Evolutionary conservation across 2,888 invertebrate genomes (phyloP), one percentile per base, ranked within the genome.

Genomic region (Bellardia pandia): DNA sequence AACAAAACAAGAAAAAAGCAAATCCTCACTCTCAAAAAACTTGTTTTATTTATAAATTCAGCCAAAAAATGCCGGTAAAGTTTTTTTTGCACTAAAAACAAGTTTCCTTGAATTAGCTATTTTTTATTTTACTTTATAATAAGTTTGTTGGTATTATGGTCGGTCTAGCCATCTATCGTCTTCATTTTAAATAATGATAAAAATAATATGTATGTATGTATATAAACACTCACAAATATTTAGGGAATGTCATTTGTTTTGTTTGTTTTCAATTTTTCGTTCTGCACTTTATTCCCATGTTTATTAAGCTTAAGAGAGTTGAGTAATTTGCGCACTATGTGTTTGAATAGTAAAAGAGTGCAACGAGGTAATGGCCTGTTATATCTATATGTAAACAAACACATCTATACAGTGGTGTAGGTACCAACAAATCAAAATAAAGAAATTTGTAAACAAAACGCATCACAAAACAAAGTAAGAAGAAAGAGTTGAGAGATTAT

Each of bases 401-500:
- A 62, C 45, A 33, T 16, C 13, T 23, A 60, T 5, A 33, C 5
- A 53, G 53, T 53, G 14, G 37, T 40, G 9, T 23, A 76, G 23
- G 23, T 23, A 23, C 23, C 76, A 76, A 76, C 76, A 76, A 53
- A 53, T 76, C 76, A 64, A 64, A 81, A 72, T 74, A 62, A 51
- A 23, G 9, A 71, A 69, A 69, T 33, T 33, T 60, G 42, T 60
- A 74, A 74, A 74, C 58, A 74, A 56, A 66, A 13, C 30, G 30
- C 58, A 13, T 37, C 14, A 30, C 1, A n/a, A 14, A 62, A 23
- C 23, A 23, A 37, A 37, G 13, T n/a, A 45, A 76, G 5, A 6
- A 37, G 42, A 45, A 69, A 30, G 45, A n/a, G 51, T 48, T n/a
- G 11, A 68, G 48, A 4, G 4, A 14, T 14, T 48, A 5, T 48